Base-by-base conservation (phyloP, 1,140 invertebrate species). In the Bombus waltoni region DNA sequence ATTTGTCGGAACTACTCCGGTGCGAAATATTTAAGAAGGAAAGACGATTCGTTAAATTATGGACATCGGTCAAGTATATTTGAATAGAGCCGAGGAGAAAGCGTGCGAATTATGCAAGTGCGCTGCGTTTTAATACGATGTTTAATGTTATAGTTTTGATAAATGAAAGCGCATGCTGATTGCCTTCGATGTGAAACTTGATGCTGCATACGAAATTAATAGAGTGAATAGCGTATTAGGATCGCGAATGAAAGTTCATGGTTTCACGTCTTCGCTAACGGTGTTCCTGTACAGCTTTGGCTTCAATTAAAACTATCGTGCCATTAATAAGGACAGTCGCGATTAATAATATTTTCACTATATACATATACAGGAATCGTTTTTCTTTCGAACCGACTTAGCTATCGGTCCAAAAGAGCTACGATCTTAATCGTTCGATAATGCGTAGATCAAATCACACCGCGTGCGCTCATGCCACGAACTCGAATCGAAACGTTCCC, bases 191-290 rank as follows among this genome's bases (percentile, higher is more conserved):
- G 44, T 53, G 73, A 75, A 75, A 75, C 44, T 53, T 18, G 73
- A 53, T 25, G 22, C 73, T 53, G 44, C n/a, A 35, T 75, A 11
- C 13, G 42, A 35, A 75, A 75, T 75, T 75, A 75, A 75, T 75
- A 35, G 44, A 75, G 73, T 53, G 44, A 22, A 35, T 35, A 53
- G 42, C 44, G 22, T 74, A 47, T 47, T 74, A 35, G 35, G 13
- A 32, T 53, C 32, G 28, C 32, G 44, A 73, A 73, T 44, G 71
- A 73, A 73, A 73, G 71, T 73, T 73, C 71, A 73, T 32, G n/a
- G 28, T 73, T 73, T 73, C 71, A 44, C 42, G 13, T 42, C 42
- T 73, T 42, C 18, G 11, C 38, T 53, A 8, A 6, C 38, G 25
- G 10, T 38, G 68, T 25, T 40, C 22, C 15, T 40, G 22, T 70